phyloP scores from a whole-genome alignment of 1,140 invertebrate genomes.

The Lethrus apterus region DNA sequence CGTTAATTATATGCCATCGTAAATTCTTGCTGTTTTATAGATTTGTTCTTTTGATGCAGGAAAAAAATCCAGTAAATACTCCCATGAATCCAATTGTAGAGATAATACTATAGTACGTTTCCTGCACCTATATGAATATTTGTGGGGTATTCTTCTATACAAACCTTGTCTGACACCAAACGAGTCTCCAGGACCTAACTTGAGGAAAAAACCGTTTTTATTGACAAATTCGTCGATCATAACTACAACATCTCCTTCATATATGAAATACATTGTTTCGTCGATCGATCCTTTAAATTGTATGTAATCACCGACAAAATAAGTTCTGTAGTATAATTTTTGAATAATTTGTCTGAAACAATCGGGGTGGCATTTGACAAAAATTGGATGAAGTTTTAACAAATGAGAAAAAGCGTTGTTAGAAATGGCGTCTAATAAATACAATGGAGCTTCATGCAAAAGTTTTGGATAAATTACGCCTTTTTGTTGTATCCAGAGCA shows the following conservation, averaged over 20 bases:
- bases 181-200: slow-evolving; percentile 14
- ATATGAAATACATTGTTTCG: slow-evolving; percentile 22
- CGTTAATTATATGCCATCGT: slow-evolving; percentile 3
- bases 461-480: not conserved
- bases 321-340: slow-evolving; percentile 12
- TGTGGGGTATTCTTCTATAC: slow-evolving; percentile 13
- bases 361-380: slow-evolving; percentile 17
- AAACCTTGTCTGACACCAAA: slow-evolving; percentile 21
- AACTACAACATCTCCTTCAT: slow-evolving; percentile 16
- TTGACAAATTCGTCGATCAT: slow-evolving; percentile 17
- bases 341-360: slow-evolving; percentile 19
- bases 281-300: slow-evolving; percentile 16
- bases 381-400: slow-evolving; percentile 16
- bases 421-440: slow-evolving; percentile 19
- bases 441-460: slow-evolving; percentile 14
- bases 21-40: slow-evolving; percentile 2
- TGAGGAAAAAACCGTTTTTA: too few species aligned
- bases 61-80: slow-evolving; percentile 18
- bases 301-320: slow-evolving; percentile 20
- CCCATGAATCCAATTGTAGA: not conserved
- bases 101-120: slow-evolving; percentile 6
- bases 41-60: slow-evolving; percentile 18
- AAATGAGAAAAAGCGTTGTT: slow-evolving; percentile 18
- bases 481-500: not conserved
- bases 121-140: slow-evolving; percentile 15